Evolutionary conservation across 1,140 invertebrate species (phyloP).

Genomic region (Globodera ellingtonae): DNA sequence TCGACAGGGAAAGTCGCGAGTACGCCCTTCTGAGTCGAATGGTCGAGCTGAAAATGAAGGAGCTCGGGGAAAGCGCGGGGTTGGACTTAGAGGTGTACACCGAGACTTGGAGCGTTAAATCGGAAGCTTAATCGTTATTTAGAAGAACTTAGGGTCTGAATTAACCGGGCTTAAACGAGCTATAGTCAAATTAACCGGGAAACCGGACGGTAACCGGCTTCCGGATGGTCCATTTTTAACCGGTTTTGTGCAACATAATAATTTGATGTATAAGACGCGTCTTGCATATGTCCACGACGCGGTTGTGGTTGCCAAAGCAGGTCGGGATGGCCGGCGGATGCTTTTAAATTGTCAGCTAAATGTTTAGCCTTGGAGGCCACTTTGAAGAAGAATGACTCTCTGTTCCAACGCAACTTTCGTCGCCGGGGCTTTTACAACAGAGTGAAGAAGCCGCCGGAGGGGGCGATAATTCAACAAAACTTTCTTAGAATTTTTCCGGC

Average conservation of each 20-base stretch:
- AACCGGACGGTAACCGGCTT: too few relatives aligned
- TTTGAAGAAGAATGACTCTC: conserved; percentile 57
- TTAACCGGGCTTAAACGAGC: too few relatives aligned
- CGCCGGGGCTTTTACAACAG: conserved; percentile 61
- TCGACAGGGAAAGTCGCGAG: conserved; percentile 44
- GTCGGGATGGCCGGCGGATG: too few relatives aligned
- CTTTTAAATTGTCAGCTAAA: too few relatives aligned
- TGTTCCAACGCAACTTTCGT: conserved; percentile 63
- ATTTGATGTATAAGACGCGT: conserved; percentile 40
- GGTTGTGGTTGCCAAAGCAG: conserved; percentile 58
- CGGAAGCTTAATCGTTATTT: conserved; percentile 19
- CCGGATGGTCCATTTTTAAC: too few relatives aligned
- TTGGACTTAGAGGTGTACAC: conserved; percentile 44
- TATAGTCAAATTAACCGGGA: too few relatives aligned
- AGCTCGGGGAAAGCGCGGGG: conserved; percentile 13
- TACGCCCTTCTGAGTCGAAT: conserved; percentile 34
- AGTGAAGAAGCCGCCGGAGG: conserved; percentile 24
- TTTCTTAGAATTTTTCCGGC: conserved; percentile 40
- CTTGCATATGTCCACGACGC: conserved; percentile 64
- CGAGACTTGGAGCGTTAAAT: conserved; percentile 11
- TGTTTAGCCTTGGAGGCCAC: conserved; percentile 48
- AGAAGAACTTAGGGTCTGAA: too few relatives aligned
- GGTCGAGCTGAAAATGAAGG: conserved; percentile 36
- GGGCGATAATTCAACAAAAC: background rate
- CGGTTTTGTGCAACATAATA: too few relatives aligned